Conservation (phyloP, 2,797 vertebrate genomes). For the Sylvia borin region DNA sequence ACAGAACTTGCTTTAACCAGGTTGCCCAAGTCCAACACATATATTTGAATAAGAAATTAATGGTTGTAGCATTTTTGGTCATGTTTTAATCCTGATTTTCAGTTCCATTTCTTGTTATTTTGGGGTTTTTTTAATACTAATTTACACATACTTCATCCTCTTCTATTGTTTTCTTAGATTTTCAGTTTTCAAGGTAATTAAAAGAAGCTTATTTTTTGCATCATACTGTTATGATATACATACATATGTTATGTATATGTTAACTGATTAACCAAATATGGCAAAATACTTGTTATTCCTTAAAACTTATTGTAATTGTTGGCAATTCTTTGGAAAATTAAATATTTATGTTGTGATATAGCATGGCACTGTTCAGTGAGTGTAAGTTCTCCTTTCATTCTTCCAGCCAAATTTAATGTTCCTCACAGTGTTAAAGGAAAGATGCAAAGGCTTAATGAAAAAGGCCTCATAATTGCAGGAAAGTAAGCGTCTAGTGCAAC, state of each 20-base stretch:
- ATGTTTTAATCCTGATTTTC: background rate
- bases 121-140: background rate
- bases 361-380: background rate
- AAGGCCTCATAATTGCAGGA: background rate
- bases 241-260: background rate
- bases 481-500: background rate
- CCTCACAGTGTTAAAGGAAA: background rate
- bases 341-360: background rate
- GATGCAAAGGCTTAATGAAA: background rate
- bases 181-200: background rate
- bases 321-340: background rate
- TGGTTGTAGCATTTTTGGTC: background rate
- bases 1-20: background rate
- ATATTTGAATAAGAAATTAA: background rate
- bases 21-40: background rate
- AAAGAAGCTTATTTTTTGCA: background rate
- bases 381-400: background rate
- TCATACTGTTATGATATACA: background rate
- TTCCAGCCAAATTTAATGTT: background rate
- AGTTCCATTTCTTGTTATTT: background rate
- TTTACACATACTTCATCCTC: background rate
- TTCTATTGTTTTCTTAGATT: background rate
- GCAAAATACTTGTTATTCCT: background rate
- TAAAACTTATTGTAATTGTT: background rate
- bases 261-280: background rate